Percentiles rank a stretch among this genome's conserved stretches.
These are phyloP conservation scores for Stichodactyla mertensii DNA, from an alignment of 64 coral and sea anemone species.

Conservation along the genomic window DNA sequence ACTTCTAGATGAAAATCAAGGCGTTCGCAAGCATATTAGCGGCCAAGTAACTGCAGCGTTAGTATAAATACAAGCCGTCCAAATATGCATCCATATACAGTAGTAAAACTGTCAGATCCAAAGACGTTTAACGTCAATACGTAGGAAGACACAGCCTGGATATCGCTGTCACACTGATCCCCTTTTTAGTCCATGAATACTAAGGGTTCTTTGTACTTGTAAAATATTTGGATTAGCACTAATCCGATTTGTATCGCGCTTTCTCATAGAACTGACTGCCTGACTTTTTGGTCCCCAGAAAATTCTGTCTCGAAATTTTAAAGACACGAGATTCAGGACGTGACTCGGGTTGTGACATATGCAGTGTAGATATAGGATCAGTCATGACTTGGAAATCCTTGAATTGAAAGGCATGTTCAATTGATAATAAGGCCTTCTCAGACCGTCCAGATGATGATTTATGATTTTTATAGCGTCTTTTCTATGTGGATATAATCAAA, in stretches of 20 bases:
- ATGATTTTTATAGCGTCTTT: too few relatives aligned
- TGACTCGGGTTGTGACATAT: not conserved
- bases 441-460: not conserved
- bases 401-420: not conserved
- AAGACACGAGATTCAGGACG: not conserved
- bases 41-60: not conserved
- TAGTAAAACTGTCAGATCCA: not conserved
- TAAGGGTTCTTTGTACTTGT: not conserved
- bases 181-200: not conserved
- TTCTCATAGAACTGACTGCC: not conserved
- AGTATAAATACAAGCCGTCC: not conserved
- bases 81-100: not conserved
- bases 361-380: not conserved
- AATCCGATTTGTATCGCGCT: not conserved
- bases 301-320: not conserved
- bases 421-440: not conserved
- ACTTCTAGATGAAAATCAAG: not conserved
- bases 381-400: not conserved
- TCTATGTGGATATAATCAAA: too few relatives aligned
- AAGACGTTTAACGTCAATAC: not conserved
- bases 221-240: conserved; percentile 8
- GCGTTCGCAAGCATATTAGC: not conserved
- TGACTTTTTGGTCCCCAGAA: not conserved
- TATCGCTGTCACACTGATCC: not conserved
- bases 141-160: not conserved